Evolutionary conservation across 2,888 invertebrate genomes (phyloP).

Genomic region (Sabatieria punctata): DNA sequence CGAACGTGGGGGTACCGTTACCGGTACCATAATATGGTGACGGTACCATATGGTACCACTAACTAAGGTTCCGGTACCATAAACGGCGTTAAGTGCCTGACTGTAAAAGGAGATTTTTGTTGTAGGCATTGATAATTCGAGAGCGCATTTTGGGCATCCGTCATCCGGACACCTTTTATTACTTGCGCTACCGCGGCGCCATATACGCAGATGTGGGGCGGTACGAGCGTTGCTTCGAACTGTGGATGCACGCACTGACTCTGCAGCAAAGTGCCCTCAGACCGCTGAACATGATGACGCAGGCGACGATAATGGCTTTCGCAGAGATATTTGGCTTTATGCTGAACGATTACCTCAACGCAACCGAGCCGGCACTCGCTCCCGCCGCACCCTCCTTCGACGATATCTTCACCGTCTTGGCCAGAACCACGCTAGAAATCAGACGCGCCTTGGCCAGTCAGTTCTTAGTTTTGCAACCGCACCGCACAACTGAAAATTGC

Average conservation of each 20-base stretch:
- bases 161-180: constrained; percentile 66
- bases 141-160: constrained; percentile 65
- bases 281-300: constrained; percentile 80
- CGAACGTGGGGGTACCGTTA: too few relatives aligned
- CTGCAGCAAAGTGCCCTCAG: constrained; percentile 80
- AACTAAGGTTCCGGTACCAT: too few relatives aligned
- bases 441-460: too few relatives aligned
- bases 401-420: too few relatives aligned
- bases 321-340: constrained; percentile 70
- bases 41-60: too few relatives aligned
- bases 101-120: too few relatives aligned
- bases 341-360: constrained; percentile 50
- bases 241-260: constrained; percentile 80
- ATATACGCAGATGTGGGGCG: constrained; percentile 60
- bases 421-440: too few relatives aligned
- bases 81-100: too few relatives aligned
- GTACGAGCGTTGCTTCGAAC: constrained; percentile 51
- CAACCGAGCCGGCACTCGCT: background rate
- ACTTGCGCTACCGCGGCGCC: constrained; percentile 65
- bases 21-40: too few relatives aligned
- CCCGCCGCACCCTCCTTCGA: too few relatives aligned
- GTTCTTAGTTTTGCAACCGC: too few relatives aligned
- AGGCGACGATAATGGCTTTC: constrained; percentile 79
- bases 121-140: constrained; percentile 68
- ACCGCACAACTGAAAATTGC: too few relatives aligned